These are phyloP conservation scores for Liasis olivaceus DNA, from an alignment of 2,797 vertebrate genomes.

Conservation along the genomic window DNA sequence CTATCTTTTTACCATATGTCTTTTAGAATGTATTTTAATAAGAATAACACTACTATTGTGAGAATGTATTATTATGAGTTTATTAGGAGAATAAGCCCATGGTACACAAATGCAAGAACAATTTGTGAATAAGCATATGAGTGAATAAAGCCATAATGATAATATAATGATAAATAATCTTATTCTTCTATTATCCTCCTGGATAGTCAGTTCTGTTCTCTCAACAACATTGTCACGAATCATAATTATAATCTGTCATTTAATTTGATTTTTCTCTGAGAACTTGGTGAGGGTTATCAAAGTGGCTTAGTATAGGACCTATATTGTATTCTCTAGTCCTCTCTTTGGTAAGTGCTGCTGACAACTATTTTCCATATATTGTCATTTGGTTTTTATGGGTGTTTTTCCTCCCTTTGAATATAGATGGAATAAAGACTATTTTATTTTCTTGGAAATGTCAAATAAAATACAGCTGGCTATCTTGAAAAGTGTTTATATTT, in stretches of 20 bases:
- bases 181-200: background rate
- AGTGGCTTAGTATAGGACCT: background rate
- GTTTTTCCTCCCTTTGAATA: background rate
- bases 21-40: background rate
- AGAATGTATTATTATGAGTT: background rate
- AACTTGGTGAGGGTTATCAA: background rate
- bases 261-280: background rate
- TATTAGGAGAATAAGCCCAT: background rate
- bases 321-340: background rate
- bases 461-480: slow-evolving; percentile 22
- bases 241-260: background rate
- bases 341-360: background rate
- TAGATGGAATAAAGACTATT: background rate
- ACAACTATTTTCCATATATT: background rate
- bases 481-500: slow-evolving; percentile 22
- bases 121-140: background rate
- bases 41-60: background rate
- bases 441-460: background rate
- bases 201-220: background rate
- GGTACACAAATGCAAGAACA: background rate
- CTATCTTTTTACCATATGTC: background rate
- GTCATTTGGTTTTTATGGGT: background rate
- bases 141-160: background rate
- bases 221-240: background rate
- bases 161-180: background rate